Conservation (phyloP, 2,888 invertebrate species). For the Synanthedon andrenaeformis region DNA sequence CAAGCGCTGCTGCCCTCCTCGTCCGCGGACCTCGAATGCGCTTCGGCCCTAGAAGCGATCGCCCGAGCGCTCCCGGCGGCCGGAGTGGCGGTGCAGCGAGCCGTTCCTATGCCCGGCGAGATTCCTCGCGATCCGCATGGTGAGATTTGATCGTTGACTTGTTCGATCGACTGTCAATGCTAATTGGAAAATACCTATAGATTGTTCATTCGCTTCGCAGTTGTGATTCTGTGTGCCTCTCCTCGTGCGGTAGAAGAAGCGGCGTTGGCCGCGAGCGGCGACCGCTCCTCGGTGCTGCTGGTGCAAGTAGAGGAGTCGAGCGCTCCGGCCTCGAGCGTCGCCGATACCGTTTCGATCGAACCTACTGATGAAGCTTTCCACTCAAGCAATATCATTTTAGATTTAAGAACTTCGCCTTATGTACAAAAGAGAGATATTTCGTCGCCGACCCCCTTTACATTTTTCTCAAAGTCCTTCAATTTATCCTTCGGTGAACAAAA, state of each 20-base stretch:
- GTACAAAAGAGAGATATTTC: slow-evolving; percentile 8
- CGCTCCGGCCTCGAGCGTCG: not conserved
- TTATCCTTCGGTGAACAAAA: slow-evolving; percentile 13
- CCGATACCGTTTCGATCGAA: not conserved
- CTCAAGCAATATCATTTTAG: slow-evolving; percentile 23
- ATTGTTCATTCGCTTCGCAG: slow-evolving; percentile 11
- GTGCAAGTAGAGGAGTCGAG: slow-evolving; percentile 2
- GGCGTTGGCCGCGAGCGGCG: slow-evolving; percentile 6
- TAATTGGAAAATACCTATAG: not conserved
- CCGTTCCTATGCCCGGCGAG: slow-evolving; percentile 6
- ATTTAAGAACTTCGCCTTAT: slow-evolving; percentile 14
- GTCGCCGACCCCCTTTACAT: slow-evolving; percentile 6
- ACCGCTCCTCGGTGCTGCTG: slow-evolving; percentile 12
- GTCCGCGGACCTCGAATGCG: slow-evolving; percentile 14
- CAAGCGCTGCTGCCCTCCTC: slow-evolving; percentile 25
- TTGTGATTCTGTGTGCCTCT: slow-evolving; percentile 25
- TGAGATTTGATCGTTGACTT: slow-evolving; percentile 8
- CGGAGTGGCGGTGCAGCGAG: slow-evolving; percentile 18
- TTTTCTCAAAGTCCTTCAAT: slow-evolving; percentile 11
- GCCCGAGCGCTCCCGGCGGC: slow-evolving; percentile 19
- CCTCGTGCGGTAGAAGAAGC: slow-evolving; percentile 5
- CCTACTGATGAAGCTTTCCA: slow-evolving; percentile 6
- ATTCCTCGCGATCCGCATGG: slow-evolving; percentile 22
- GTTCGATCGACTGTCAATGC: not conserved
- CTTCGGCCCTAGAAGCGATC: slow-evolving; percentile 11